Conservation (phyloP, 2,888 invertebrate species). For the Ecliptopera silaceata region DNA sequence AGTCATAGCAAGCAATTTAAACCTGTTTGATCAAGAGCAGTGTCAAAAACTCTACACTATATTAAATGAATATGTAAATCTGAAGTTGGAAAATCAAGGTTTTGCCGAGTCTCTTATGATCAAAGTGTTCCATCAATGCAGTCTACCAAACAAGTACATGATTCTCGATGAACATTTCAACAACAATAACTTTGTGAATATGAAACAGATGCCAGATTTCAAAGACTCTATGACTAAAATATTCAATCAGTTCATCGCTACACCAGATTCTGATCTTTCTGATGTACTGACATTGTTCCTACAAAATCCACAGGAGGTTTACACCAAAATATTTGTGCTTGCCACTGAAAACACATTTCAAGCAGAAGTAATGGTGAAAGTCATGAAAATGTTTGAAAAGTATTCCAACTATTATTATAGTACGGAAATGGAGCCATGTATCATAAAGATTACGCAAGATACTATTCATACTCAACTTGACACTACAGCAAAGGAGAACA, state of each 20-base stretch:
- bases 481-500: conserved; percentile 50
- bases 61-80: conserved; percentile 44
- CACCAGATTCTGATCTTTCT: conserved; percentile 52
- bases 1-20: conserved; percentile 49
- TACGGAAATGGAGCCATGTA: conserved; percentile 61
- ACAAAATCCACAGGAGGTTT: conserved; percentile 65
- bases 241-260: conserved; percentile 66
- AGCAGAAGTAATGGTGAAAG: conserved; percentile 60
- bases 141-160: conserved; percentile 46
- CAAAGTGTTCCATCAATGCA: conserved; percentile 58
- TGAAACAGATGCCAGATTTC: conserved; percentile 50
- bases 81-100: conserved; percentile 43
- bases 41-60: conserved; percentile 51
- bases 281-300: conserved; percentile 62
- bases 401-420: conserved; percentile 63
- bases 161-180: conserved; percentile 58
- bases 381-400: conserved; percentile 56
- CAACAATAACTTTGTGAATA: conserved; percentile 52
- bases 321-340: conserved; percentile 57
- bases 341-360: conserved; percentile 63
- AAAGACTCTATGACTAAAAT: conserved; percentile 52
- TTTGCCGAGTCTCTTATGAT: conserved; percentile 47
- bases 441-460: conserved; percentile 54
- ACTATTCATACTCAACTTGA: conserved; percentile 48
- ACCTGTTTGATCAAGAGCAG: conserved; percentile 52